phyloP scores from a whole-genome alignment of 2,888 invertebrate species.

The Hecatera dysodea region DNA sequence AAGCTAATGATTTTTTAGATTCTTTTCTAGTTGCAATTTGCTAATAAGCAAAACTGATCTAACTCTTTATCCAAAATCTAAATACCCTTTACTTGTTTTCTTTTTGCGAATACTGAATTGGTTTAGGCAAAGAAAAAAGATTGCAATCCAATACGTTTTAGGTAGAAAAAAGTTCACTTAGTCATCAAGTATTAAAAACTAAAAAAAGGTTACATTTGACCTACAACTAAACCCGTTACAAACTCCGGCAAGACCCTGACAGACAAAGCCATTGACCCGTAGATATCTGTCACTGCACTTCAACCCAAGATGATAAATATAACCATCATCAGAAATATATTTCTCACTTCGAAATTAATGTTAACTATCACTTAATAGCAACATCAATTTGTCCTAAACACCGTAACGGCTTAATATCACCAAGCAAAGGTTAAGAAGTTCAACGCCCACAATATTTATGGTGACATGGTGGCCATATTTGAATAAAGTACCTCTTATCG shows the following conservation, averaged over 20 bases:
- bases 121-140: too few species aligned
- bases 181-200: too few species aligned
- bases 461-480: conserved; percentile 21
- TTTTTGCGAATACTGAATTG: too few species aligned
- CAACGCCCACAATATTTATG: conserved; percentile 33
- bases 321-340: conserved; percentile 12
- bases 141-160: too few species aligned
- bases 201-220: too few species aligned
- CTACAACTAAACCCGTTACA: background rate
- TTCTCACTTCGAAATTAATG: conserved; percentile 41
- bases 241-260: conserved; percentile 4
- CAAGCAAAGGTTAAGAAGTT: conserved; percentile 33
- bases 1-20: too few species aligned
- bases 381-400: conserved; percentile 31
- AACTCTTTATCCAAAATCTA: too few species aligned
- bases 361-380: conserved; percentile 38
- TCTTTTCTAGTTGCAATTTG: too few species aligned
- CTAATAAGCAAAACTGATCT: too few species aligned
- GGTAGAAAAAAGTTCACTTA: too few species aligned
- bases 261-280: conserved; percentile 13
- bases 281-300: background rate
- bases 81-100: too few species aligned
- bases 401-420: conserved; percentile 20
- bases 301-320: conserved; percentile 21
- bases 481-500: conserved; percentile 18